Evolutionary conservation across 2,888 invertebrate genomes (phyloP).

Genomic region (Nezara viridula): DNA sequence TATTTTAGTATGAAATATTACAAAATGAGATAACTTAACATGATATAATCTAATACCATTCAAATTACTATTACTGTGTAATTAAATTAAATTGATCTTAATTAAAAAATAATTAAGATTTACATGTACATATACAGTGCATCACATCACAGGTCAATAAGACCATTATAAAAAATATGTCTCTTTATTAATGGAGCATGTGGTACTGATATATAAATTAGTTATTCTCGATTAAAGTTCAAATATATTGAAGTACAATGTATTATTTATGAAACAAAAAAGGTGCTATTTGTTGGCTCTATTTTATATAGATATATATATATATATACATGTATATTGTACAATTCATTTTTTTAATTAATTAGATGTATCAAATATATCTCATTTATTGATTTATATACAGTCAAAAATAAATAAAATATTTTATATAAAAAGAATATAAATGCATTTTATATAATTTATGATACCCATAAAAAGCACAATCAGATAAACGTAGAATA

Average conservation of each 20-base stretch:
- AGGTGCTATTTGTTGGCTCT: not conserved
- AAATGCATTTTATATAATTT: not conserved
- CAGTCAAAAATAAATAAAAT: not conserved
- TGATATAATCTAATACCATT: not conserved
- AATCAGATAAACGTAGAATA: not conserved
- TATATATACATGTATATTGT: too few species aligned
- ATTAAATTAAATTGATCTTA: not conserved
- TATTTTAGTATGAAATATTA: not conserved
- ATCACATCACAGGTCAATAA: not conserved
- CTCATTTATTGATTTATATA: conserved; percentile 23
- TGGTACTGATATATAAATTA: not conserved
- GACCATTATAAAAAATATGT: not conserved
- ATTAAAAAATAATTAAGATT: not conserved
- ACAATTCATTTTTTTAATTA: not conserved
- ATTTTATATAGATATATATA: not conserved
- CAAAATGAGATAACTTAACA: not conserved
- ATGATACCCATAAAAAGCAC: not conserved
- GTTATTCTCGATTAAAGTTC: not conserved
- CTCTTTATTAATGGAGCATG: not conserved
- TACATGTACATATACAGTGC: not conserved
- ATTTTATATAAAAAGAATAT: not conserved
- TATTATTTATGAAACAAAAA: not conserved
- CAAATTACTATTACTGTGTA: not conserved
- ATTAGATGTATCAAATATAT: conserved; percentile 23
- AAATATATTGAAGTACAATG: not conserved